Conservation (phyloP, 2,797 vertebrate genomes). For the Kryptopterus vitreolus region DNA sequence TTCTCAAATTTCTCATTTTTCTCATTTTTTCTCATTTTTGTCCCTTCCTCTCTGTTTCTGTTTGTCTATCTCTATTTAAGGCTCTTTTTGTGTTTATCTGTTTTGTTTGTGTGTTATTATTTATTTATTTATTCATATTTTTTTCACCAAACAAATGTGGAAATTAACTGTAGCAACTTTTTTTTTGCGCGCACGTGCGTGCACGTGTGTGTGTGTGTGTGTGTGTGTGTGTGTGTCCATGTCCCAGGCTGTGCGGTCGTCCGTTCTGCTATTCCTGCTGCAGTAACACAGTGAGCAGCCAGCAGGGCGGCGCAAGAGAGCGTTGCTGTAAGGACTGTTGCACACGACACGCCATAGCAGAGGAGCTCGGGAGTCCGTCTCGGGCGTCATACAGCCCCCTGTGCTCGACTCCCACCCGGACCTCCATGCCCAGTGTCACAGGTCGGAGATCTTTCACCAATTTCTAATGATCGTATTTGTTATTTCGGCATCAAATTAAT, state of each 20-base stretch:
- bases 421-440: conserved; percentile 62
- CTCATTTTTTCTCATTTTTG: background rate
- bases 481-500: too few relatives aligned
- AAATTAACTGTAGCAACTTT: background rate
- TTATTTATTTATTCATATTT: background rate
- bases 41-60: too few relatives aligned
- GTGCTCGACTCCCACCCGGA: conserved; percentile 68
- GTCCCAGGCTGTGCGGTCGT: conserved; percentile 83
- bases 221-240: conserved; percentile 28
- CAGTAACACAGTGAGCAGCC: conserved; percentile 80
- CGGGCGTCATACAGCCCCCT: conserved; percentile 60
- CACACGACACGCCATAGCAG: conserved; percentile 73
- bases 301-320: conserved; percentile 79
- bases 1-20: too few relatives aligned
- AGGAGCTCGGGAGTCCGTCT: conserved; percentile 68
- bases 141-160: too few relatives aligned
- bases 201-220: conserved; percentile 3
- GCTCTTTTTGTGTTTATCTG: background rate
- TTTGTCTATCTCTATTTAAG: background rate
- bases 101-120: background rate
- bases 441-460: conserved; percentile 66
- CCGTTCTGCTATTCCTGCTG: conserved; percentile 96
- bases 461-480: too few relatives aligned
- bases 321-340: conserved; percentile 90
- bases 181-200: background rate